Conservation (phyloP, 2,113 vertebrate genomes). For the Microcebus jonahi region DNA sequence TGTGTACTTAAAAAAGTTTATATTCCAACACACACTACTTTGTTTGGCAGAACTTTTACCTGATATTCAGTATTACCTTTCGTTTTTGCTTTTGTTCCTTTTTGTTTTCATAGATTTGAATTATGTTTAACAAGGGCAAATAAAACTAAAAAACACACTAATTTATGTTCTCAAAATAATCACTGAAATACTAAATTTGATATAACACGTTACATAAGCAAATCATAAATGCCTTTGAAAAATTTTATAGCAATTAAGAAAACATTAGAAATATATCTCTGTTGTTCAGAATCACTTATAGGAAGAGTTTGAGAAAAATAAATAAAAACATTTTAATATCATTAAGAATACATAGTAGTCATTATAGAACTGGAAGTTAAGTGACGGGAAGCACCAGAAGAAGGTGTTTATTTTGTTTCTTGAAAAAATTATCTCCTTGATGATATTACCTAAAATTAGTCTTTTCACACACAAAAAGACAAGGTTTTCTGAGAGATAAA, state of each 20-base stretch:
- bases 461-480: neutral
- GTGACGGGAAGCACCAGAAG: neutral
- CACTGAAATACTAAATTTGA: neutral
- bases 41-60: neutral
- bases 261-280: neutral
- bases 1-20: neutral
- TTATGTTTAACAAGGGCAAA: slow-evolving; percentile 22
- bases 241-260: slow-evolving; percentile 10
- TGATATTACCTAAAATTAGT: neutral
- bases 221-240: neutral
- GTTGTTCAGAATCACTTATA: neutral
- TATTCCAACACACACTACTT: neutral
- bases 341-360: neutral
- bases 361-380: neutral
- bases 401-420: neutral
- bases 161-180: slow-evolving; percentile 26
- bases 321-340: neutral
- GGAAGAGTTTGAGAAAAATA: neutral
- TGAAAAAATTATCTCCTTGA: neutral
- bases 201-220: neutral
- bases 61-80: neutral
- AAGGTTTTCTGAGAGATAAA: neutral
- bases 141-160: neutral
- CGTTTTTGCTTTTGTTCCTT: neutral
- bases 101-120: neutral